These are phyloP conservation scores for Eulemur rufifrons DNA, from an alignment of 2,113 vertebrate genomes.

Conservation along the genomic window DNA sequence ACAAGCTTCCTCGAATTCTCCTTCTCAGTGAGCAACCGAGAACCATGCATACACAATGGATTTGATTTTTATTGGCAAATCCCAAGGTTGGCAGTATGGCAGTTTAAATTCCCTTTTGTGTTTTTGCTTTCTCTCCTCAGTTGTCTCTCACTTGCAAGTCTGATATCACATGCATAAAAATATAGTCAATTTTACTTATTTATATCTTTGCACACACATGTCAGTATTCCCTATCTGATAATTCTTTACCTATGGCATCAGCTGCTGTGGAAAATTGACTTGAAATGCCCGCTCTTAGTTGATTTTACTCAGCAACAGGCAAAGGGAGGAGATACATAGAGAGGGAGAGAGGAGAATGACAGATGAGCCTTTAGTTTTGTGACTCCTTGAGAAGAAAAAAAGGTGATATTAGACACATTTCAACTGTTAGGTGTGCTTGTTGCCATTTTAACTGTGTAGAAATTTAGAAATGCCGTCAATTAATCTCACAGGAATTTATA, in stretches of 20 bases:
- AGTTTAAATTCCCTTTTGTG: conserved; percentile 56
- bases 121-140: conserved; percentile 47
- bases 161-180: conserved; percentile 61
- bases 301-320: conserved; percentile 40
- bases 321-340: neutral
- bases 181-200: conserved; percentile 62
- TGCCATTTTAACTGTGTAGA: conserved; percentile 58
- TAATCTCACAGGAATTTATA: conserved; percentile 45
- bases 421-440: conserved; percentile 17
- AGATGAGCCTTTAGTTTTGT: conserved; percentile 42
- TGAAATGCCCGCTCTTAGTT: conserved; percentile 54
- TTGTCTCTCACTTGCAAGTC: conserved; percentile 64
- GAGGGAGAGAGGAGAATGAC: neutral
- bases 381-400: conserved; percentile 24
- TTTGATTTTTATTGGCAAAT: conserved; percentile 59
- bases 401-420: conserved; percentile 16
- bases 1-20: conserved; percentile 61
- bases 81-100: conserved; percentile 7
- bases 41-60: conserved; percentile 55
- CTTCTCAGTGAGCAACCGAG: conserved; percentile 35
- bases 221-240: conserved; percentile 60
- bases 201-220: conserved; percentile 44
- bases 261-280: conserved; percentile 69
- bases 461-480: conserved; percentile 46
- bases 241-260: conserved; percentile 60